Evolutionary conservation across 2,113 vertebrate genomes (phyloP).

Genomic region (Acrocephalus arundinaceus): DNA sequence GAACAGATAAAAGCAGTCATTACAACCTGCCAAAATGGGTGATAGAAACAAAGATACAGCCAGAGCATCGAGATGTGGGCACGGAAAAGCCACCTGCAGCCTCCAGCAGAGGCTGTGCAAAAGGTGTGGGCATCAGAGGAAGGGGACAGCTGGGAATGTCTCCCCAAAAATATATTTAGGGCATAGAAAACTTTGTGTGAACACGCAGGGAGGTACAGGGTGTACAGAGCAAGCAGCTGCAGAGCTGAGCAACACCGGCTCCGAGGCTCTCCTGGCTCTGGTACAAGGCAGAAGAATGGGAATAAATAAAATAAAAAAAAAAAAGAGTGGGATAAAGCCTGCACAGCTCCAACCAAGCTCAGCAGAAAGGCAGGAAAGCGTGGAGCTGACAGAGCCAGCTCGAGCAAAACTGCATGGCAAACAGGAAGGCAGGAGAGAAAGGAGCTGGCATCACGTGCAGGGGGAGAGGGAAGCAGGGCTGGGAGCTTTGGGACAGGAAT

Average conservation of each 20-base stretch:
- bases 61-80: not conserved
- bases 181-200: not conserved
- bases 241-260: not conserved
- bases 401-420: not conserved
- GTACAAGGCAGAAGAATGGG: not conserved
- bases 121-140: not conserved
- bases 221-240: not conserved
- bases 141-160: not conserved
- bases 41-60: not conserved
- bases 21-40: not conserved
- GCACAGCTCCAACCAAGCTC: not conserved
- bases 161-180: not conserved
- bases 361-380: not conserved
- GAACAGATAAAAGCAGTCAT: not conserved
- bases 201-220: not conserved
- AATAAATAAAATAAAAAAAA: conserved; percentile 1
- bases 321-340: not conserved
- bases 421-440: not conserved
- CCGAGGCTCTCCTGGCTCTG: not conserved
- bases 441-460: not conserved
- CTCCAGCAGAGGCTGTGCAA: not conserved
- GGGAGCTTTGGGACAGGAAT: not conserved
- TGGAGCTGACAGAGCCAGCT: not conserved
- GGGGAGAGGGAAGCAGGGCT: not conserved
- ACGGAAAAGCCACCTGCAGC: not conserved